A percentile compares a stretch with the other conserved stretches of the same genome.
phyloP scores from a whole-genome alignment of 2,113 vertebrate genomes.

The Henicopernis longicauda region DNA sequence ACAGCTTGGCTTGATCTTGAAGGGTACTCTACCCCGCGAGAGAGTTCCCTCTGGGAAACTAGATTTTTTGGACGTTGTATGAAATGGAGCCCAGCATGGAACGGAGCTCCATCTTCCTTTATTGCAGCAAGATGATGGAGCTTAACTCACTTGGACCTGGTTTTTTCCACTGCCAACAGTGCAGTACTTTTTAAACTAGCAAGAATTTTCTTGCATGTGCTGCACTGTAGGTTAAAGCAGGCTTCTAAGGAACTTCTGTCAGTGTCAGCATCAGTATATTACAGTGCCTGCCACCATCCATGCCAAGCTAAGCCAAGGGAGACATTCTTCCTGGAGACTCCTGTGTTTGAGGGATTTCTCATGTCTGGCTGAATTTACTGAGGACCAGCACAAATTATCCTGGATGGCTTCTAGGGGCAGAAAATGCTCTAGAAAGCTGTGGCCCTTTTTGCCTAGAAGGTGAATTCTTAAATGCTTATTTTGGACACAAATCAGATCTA shows the following conservation, averaged over 20 bases:
- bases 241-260: background rate
- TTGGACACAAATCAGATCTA: background rate
- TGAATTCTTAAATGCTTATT: background rate
- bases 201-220: background rate
- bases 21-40: background rate
- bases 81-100: background rate
- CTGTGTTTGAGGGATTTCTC: background rate
- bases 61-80: background rate
- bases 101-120: background rate
- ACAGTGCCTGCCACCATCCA: background rate
- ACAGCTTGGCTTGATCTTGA: background rate
- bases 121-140: background rate
- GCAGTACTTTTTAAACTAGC: background rate
- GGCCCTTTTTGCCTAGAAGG: background rate
- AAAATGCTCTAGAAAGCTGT: background rate
- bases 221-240: background rate
- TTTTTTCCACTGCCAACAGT: background rate
- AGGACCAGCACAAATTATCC: background rate
- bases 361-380: background rate
- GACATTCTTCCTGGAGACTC: background rate
- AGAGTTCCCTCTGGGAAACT: background rate
- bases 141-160: background rate
- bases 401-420: background rate
- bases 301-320: background rate
- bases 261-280: background rate